Evolutionary conservation across 2,797 vertebrate species (phyloP).

Genomic region (Labroides dimidiatus): DNA sequence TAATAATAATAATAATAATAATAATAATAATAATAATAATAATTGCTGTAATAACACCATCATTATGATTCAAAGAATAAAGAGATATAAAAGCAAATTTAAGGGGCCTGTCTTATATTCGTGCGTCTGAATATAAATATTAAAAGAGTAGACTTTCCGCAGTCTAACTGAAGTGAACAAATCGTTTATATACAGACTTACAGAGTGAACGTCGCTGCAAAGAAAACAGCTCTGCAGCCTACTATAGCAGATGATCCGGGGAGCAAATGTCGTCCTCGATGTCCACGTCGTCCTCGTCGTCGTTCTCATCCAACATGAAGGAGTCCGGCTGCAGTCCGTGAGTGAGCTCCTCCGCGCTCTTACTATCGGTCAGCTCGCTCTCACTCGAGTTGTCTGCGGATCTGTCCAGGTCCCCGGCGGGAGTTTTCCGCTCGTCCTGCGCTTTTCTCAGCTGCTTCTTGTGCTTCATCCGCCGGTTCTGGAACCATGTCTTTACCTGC

Average conservation of each 20-base stretch:
- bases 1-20: constrained; percentile 46
- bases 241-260: constrained; percentile 87
- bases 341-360: constrained; percentile 68
- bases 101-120: constrained; percentile 6
- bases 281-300: constrained; percentile 95
- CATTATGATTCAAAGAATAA: neutral
- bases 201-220: constrained; percentile 26
- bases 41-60: constrained; percentile 3
- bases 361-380: constrained; percentile 79
- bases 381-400: constrained; percentile 86
- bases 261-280: constrained; percentile 92
- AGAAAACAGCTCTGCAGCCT: constrained; percentile 33
- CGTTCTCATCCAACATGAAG: constrained; percentile 87
- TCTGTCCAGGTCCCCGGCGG: constrained; percentile 82
- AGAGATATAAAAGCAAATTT: constrained; percentile 1
- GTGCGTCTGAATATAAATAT: constrained; percentile 64
- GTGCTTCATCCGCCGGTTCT: constrained; percentile 98
- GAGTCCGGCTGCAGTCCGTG: constrained; percentile 79
- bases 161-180: too few species aligned
- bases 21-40: constrained; percentile 23
- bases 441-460: constrained; percentile 97
- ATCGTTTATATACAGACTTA: neutral
- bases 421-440: constrained; percentile 91
- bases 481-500: constrained; percentile 99
- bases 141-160: neutral